Evolutionary conservation across 1,140 invertebrate species (phyloP), one percentile per base, ranked within the genome.

Genomic region (Hypothenemus hampei): DNA sequence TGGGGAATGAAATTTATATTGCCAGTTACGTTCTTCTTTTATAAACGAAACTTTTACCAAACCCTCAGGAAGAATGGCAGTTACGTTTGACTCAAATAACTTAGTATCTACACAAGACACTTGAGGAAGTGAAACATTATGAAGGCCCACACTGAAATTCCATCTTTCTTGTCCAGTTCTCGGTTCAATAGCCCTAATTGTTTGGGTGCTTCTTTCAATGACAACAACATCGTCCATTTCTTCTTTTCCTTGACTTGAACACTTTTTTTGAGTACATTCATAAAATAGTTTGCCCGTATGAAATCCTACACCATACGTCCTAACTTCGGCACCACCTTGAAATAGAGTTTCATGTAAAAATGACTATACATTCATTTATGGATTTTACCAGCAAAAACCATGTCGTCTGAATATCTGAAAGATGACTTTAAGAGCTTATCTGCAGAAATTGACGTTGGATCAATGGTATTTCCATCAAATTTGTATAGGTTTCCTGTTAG

Each of bases 81-180:
- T 78, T 13, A 81, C 75, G 60, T 78, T 79, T 52, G 77, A 75
- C 64, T 82, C 75, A 21, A 70, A 68, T 22, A 72, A 64, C 15
- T 72, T 65, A 11, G 72, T 58, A 43, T 68, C 56, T 5, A 57
- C 48, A 48, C 48, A 62, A 31, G 67, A 65, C 44, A 64, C 67
- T 67, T 67, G 67, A 2, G 69, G 60, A n/a, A 91, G 63, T 37
- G 83, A 81, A 24, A 95, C 60, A 59, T 93, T 84, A 73, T 93
- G 87, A 56, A 90, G 84, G 1, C 87, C 91, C 22, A 97, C 92
- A 72, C 90, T 94, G 66, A 94, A 97, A 75, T 97, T 96, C 93
- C 93, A 97, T 65, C 89, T 90, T 77, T 97, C 93, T 39, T 73
- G 67, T 7, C 93, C 93, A 23, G 81, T 83, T 23, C 82, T 76